A percentile compares a stretch with the other conserved stretches of the same genome.
Evolutionary conservation across 2,113 vertebrate species (phyloP).

Genomic region (Panurus biarmicus): DNA sequence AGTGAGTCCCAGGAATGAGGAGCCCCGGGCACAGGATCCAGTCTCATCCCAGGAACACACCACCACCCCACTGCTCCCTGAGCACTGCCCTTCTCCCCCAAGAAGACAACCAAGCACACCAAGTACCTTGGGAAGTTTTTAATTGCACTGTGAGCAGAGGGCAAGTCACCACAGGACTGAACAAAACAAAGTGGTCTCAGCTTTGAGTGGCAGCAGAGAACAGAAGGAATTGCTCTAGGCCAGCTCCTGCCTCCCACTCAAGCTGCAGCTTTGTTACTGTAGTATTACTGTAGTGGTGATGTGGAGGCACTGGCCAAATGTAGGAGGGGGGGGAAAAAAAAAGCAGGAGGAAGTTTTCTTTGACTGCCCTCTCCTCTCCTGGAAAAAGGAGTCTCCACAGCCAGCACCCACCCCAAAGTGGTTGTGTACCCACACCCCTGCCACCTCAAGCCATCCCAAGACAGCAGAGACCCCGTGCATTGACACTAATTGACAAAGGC

Average conservation of each 20-base stretch:
- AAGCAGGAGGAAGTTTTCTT: background rate
- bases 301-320: background rate
- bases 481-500: background rate
- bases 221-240: background rate
- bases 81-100: background rate
- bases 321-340: too few relatives aligned
- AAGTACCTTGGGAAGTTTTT: constrained; percentile 2
- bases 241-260: background rate
- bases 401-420: background rate
- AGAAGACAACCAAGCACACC: background rate
- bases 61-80: background rate
- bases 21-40: background rate
- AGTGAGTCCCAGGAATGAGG: accelerated
- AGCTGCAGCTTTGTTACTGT: background rate
- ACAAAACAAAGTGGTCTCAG: background rate
- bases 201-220: background rate
- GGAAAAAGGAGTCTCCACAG: background rate
- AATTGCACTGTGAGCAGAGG: constrained; percentile 31
- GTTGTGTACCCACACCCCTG: background rate
- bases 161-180: background rate
- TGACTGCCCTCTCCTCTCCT: background rate
- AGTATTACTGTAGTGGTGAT: background rate
- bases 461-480: background rate
- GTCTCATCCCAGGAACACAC: accelerated
- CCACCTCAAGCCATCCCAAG: background rate